These are phyloP conservation scores for Brachyistius frenatus DNA, from an alignment of 2,113 vertebrate species.

Conservation along the genomic window DNA sequence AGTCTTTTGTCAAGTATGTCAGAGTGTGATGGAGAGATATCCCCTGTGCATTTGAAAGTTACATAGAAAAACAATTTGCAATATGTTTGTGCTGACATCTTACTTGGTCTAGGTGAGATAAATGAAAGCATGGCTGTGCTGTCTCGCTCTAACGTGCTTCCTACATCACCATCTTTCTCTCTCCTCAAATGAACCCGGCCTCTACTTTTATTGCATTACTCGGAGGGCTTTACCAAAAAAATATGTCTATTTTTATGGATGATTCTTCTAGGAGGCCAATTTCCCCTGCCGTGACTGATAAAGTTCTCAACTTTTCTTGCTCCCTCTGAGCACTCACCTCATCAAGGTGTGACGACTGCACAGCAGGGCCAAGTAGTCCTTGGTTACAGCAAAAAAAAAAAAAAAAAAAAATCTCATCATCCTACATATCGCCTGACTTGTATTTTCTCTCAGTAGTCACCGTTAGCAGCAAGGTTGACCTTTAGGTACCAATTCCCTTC, in stretches of 20 bases:
- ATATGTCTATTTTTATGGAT: constrained; percentile 40
- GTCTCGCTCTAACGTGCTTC: constrained; percentile 11
- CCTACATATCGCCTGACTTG: background rate
- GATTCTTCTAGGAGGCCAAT: constrained; percentile 49
- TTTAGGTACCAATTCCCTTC: constrained; percentile 38
- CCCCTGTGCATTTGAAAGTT: background rate
- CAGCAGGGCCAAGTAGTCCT: constrained; percentile 12
- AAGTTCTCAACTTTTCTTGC: constrained; percentile 40
- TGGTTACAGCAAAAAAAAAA: background rate
- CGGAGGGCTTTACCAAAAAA: constrained; percentile 25
- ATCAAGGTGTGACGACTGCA: constrained; percentile 38
- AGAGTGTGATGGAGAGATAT: background rate
- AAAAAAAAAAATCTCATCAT: background rate
- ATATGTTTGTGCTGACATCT: constrained; percentile 3
- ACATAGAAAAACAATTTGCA: background rate
- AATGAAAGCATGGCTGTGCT: constrained; percentile 20
- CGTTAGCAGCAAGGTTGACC: constrained; percentile 30
- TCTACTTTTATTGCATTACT: constrained; percentile 32
- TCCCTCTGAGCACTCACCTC: constrained; percentile 29
- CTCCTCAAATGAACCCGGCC: constrained; percentile 1
- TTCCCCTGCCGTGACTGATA: constrained; percentile 55
- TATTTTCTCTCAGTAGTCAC: constrained; percentile 10
- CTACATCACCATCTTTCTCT: constrained; percentile 13
- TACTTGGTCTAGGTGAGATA: constrained; percentile 15
- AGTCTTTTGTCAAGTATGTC: background rate